Percentiles rank a stretch among this genome's conserved stretches.
Conservation (phyloP, 2,888 invertebrate genomes). For the Platynereis dumerilii region DNA sequence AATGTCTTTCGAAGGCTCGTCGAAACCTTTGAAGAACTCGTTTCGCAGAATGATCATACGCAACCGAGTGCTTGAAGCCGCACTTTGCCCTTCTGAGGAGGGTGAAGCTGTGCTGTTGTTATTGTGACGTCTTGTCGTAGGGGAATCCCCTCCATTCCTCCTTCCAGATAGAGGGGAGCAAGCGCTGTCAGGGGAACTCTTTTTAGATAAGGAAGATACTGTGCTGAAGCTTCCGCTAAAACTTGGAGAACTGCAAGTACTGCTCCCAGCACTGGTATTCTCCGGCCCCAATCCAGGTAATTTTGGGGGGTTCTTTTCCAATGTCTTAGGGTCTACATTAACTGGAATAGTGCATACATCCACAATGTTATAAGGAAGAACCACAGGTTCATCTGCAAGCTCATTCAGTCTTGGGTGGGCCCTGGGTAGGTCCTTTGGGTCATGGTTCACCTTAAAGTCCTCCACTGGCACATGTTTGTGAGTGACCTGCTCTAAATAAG, state of each 20-base stretch:
- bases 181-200: too few relatives aligned
- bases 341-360: constrained; percentile 20
- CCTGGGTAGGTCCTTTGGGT: neutral
- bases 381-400: constrained; percentile 1
- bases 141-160: too few relatives aligned
- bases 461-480: constrained; percentile 6
- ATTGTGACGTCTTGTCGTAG: too few relatives aligned
- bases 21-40: too few relatives aligned
- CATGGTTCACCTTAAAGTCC: neutral
- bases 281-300: neutral
- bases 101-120: too few relatives aligned
- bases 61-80: too few relatives aligned
- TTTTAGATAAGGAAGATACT: too few relatives aligned
- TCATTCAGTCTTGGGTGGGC: neutral
- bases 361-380: constrained; percentile 21
- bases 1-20: too few relatives aligned
- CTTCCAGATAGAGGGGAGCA: too few relatives aligned
- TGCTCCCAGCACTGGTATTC: neutral
- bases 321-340: constrained; percentile 7
- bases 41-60: too few relatives aligned
- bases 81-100: too few relatives aligned
- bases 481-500: neutral
- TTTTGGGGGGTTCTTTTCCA: constrained; percentile 1
- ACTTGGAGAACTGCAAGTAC: neutral
- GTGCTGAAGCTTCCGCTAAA: neutral